Evolutionary conservation across 2,797 vertebrate genomes (phyloP).

Genomic region (Antrozous pallidus): DNA sequence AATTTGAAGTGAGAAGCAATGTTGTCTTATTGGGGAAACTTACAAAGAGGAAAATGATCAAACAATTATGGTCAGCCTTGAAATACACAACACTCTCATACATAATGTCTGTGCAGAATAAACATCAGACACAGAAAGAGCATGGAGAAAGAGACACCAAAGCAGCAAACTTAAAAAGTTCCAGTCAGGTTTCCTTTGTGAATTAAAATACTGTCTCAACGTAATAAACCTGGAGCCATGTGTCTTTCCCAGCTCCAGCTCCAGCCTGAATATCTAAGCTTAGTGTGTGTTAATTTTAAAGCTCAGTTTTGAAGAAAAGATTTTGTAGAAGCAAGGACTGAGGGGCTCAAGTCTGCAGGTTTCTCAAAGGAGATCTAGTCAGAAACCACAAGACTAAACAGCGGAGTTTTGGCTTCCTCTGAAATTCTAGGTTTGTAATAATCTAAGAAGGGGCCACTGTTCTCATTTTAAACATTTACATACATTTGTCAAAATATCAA

Average conservation of each 20-base stretch:
- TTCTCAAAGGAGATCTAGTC: neutral
- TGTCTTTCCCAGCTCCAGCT: neutral
- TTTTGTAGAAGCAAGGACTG: neutral
- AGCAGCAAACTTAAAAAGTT: neutral
- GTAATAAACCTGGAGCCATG: neutral
- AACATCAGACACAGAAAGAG: neutral
- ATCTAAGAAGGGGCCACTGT: neutral
- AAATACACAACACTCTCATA: neutral
- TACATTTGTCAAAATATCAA: neutral
- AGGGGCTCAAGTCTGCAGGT: neutral
- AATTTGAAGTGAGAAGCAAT: neutral
- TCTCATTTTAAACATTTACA: neutral
- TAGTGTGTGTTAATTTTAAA: constrained; percentile 14
- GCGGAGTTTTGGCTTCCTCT: neutral
- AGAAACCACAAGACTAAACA: neutral
- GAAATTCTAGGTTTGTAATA: neutral
- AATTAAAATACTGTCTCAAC: neutral
- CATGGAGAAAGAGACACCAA: no score
- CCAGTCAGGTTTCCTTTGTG: neutral
- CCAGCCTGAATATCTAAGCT: neutral
- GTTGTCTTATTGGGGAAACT: neutral
- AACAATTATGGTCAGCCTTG: neutral
- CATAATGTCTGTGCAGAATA: neutral
- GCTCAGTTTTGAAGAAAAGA: neutral
- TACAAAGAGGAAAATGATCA: constrained; percentile 8